Percentiles rank a stretch among this genome's conserved stretches.
Evolutionary conservation across 2,888 invertebrate genomes (phyloP).

Genomic region (Portevinia maculata): DNA sequence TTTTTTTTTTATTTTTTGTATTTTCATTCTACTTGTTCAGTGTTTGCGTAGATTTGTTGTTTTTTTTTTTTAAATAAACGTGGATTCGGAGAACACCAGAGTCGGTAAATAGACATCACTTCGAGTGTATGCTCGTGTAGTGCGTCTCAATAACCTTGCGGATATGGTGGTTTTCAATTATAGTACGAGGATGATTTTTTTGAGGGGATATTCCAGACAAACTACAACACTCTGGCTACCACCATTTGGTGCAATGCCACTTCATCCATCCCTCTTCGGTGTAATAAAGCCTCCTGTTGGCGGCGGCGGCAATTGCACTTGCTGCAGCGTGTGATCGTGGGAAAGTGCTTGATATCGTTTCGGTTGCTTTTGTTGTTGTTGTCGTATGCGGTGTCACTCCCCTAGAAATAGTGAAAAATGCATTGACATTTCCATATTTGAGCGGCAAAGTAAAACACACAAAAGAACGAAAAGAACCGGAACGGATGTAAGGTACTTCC

Average conservation of each 20-base stretch:
- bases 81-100: slow-evolving; percentile 61
- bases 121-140: slow-evolving; percentile 22
- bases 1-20: slow-evolving; percentile 40
- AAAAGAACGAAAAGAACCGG: background rate
- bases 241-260: slow-evolving; percentile 36
- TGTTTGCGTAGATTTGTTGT: slow-evolving; percentile 13
- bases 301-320: slow-evolving; percentile 57
- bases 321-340: slow-evolving; percentile 64
- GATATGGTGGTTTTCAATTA: slow-evolving; percentile 72
- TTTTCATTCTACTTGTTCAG: slow-evolving; percentile 32
- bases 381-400: slow-evolving; percentile 39
- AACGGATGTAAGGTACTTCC: slow-evolving; percentile 59
- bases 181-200: slow-evolving; percentile 63
- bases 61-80: slow-evolving; percentile 29
- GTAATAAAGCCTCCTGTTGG: slow-evolving; percentile 41
- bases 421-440: background rate
- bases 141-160: slow-evolving; percentile 72
- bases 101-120: slow-evolving; percentile 61
- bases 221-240: slow-evolving; percentile 37
- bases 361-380: slow-evolving; percentile 10
- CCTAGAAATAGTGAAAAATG: slow-evolving; percentile 48
- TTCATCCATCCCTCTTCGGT: slow-evolving; percentile 50
- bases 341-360: slow-evolving; percentile 48
- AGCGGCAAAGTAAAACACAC: slow-evolving; percentile 7
- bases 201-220: slow-evolving; percentile 57